Base-by-base conservation (phyloP, 1,140 invertebrate species). In the Choristoneura fumiferana region DNA sequence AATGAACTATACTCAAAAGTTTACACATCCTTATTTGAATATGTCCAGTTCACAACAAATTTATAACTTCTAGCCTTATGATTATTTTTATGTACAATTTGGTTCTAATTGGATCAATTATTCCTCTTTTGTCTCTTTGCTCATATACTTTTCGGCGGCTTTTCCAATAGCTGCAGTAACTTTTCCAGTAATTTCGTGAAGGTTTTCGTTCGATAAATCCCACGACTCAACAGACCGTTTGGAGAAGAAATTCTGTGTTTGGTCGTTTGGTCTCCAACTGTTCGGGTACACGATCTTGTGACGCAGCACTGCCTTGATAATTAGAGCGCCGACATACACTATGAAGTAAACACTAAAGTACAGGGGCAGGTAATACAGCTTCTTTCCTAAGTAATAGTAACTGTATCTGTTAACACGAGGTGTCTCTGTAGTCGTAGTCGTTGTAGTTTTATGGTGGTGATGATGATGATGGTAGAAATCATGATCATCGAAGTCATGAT, bases 291-390 rank as follows among this genome's bases (percentile, higher is more conserved):
- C 87, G 37, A 90, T 90, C 86, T 96, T 96, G 75, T 96, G 95
- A 54, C 95, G 91, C 8, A 94, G 91, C 39, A 96, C 92, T 5
- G 94, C 94, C 77, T 95, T 95, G 1, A 96, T 87, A 45, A 96
- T 94, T 6, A 96, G 86, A 36, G 94, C 94, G 1, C 93, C 92
- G 1, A 96, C 93, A 66, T 96, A 96, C 58, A 95, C 91, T 58
- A 95, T 94, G 70, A 96, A 96, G 68, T 95, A 96, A n/a, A 95
- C 93, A 59, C 94, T 95, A 72, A 96, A 96, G 76, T 96, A 96
- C 9, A 96, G 74, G 0, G 95, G 95, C 39, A 96, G 89, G 69
- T 96, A 96, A 92, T 95, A 96, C 1, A 96, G 87, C 71, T 96
- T 95, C 60, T 94, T 92, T 0, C 95, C 95, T 64, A 96, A 91